Conservation (phyloP, 2,888 invertebrate genomes). For the Tachina fera region DNA sequence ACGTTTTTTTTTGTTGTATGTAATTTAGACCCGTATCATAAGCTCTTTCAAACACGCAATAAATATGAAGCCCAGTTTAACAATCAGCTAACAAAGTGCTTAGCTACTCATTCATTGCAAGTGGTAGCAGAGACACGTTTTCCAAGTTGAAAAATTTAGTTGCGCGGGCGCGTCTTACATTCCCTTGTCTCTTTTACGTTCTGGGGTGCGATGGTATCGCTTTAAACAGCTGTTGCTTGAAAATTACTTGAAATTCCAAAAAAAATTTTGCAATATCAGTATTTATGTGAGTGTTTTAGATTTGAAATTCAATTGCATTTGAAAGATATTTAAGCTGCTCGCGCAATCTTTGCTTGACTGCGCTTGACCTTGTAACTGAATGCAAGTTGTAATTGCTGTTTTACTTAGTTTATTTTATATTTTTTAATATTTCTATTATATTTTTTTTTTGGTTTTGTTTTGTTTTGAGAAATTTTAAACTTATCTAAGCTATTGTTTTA, state of each 20-base stretch:
- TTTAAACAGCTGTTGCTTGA: conserved; percentile 61
- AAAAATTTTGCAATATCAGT: background rate
- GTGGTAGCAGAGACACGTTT: conserved; percentile 38
- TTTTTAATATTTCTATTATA: conserved; percentile 13
- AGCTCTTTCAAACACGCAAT: conserved; percentile 11
- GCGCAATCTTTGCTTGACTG: conserved; percentile 65
- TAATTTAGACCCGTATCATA: conserved; percentile 1
- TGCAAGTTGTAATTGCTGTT: conserved; percentile 62
- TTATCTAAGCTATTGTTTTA: conserved; percentile 22
- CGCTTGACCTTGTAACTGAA: conserved; percentile 73
- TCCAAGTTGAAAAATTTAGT: conserved; percentile 10
- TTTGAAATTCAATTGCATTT: conserved; percentile 66
- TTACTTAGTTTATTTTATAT: conserved; percentile 14
- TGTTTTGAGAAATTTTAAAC: conserved; percentile 12
- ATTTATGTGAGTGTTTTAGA: conserved; percentile 30
- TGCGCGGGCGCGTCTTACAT: conserved; percentile 12
- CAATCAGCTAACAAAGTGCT: conserved; percentile 28
- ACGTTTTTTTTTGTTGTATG: conserved; percentile 2
- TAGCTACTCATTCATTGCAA: conserved; percentile 3
- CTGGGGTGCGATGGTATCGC: conserved; percentile 63
- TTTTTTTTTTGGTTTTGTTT: conserved; percentile 2
- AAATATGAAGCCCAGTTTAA: conserved; percentile 35
- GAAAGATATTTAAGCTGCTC: conserved; percentile 59
- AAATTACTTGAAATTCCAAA: background rate
- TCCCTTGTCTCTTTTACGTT: conserved; percentile 66